A percentile compares a stretch with the other conserved stretches of the same genome.
These are phyloP conservation scores for Papilio dardanus DNA, from an alignment of 1,140 invertebrate genomes.

Conservation along the genomic window DNA sequence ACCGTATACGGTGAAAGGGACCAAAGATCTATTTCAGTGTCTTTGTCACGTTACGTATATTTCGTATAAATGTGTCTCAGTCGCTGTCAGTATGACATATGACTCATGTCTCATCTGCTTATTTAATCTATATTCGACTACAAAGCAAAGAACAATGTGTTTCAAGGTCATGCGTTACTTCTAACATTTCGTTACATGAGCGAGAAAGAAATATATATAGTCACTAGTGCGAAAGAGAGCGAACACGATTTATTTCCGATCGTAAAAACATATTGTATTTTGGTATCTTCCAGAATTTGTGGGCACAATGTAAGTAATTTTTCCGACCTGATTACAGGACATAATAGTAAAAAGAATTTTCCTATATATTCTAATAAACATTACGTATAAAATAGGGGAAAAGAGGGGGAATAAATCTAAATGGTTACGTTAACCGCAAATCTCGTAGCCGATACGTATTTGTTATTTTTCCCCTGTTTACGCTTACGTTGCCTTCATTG, in stretches of 20 bases:
- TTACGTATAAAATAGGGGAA: conserved; percentile 8
- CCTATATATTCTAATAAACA: neutral
- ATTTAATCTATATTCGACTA: too few species aligned
- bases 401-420: conserved; percentile 12
- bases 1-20: too few species aligned
- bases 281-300: neutral
- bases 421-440: conserved; percentile 29
- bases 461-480: conserved; percentile 43
- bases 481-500: conserved; percentile 39
- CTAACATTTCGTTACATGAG: neutral
- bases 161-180: neutral
- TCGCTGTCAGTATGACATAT: too few species aligned
- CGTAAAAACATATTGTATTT: neutral
- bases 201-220: neutral
- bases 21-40: too few species aligned
- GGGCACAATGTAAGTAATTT: neutral
- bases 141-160: neutral
- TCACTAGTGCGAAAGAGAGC: neutral
- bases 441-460: conserved; percentile 34
- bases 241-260: too few species aligned
- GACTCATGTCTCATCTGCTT: too few species aligned
- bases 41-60: too few species aligned
- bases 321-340: neutral
- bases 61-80: too few species aligned
- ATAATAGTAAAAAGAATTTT: conserved; percentile 13